Percentiles rank a stretch among this genome's conserved stretches.
Evolutionary conservation across 1,140 invertebrate species (phyloP).

Genomic region (Pomacea maculata): DNA sequence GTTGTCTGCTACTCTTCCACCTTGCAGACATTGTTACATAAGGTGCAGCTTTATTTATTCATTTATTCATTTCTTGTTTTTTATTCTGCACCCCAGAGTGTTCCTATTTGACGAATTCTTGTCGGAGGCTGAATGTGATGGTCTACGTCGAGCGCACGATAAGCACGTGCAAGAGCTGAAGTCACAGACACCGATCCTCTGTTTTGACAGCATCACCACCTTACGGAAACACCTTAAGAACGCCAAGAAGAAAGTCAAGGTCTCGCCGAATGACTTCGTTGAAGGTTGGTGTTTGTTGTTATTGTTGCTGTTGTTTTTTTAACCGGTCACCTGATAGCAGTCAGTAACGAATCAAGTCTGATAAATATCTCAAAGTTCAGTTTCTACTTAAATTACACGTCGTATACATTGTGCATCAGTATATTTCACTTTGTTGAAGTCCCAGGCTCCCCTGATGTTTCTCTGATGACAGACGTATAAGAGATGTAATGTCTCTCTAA

Average conservation of each 20-base stretch:
- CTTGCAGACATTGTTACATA: too few relatives aligned
- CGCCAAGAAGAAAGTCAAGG: constrained; percentile 41
- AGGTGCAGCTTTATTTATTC: not conserved
- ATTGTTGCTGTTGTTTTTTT: too few relatives aligned
- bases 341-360: too few relatives aligned
- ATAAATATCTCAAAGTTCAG: too few relatives aligned
- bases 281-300: constrained; percentile 35
- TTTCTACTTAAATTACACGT: too few relatives aligned
- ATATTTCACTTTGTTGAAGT: too few relatives aligned
- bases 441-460: too few relatives aligned
- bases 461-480: too few relatives aligned
- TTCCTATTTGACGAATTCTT: constrained; percentile 62
- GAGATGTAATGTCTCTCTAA: too few relatives aligned
- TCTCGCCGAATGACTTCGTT: constrained; percentile 58
- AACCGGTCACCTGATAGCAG: too few relatives aligned
- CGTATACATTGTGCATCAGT: too few relatives aligned
- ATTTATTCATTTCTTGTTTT: not conserved
- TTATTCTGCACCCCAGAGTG: constrained; percentile 37
- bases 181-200: constrained; percentile 54
- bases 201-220: constrained; percentile 58
- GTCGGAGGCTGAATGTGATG: constrained; percentile 59
- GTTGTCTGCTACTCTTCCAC: too few relatives aligned
- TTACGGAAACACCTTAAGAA: constrained; percentile 55
- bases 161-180: constrained; percentile 49
- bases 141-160: constrained; percentile 57